Evolutionary conservation across 2,888 invertebrate species (phyloP).

Genomic region (Cataglyphis rosenhaueri): DNA sequence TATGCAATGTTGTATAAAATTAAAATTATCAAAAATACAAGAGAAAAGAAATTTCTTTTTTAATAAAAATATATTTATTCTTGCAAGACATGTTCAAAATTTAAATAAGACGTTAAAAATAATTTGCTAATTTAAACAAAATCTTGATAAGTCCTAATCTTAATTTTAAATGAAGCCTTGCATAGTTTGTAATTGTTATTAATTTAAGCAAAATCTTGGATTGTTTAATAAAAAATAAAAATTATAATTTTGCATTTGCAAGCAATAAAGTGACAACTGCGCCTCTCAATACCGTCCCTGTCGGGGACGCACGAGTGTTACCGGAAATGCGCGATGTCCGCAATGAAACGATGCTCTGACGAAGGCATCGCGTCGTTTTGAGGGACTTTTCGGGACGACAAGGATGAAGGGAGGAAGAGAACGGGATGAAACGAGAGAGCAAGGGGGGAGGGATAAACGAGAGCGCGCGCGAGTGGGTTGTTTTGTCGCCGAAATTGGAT

Average conservation of each 20-base stretch:
- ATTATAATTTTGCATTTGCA: neutral
- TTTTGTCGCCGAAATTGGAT: conserved; percentile 34
- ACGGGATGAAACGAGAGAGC: neutral
- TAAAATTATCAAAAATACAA: neutral
- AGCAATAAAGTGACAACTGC: neutral
- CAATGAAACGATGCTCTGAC: conserved; percentile 52
- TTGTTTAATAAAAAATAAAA: neutral
- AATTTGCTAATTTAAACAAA: neutral
- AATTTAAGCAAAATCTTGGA: neutral
- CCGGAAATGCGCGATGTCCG: conserved; percentile 70
- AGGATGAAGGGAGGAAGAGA: neutral
- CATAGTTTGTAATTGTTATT: neutral
- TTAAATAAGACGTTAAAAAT: neutral
- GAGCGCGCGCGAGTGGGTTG: neutral
- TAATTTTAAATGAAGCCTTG: neutral
- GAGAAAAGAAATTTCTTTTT: neutral
- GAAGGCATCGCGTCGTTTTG: conserved; percentile 40
- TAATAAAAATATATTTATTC: neutral
- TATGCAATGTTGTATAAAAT: neutral
- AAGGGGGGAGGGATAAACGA: neutral
- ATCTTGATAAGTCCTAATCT: neutral
- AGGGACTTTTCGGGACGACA: neutral
- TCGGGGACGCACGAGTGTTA: conserved; percentile 67
- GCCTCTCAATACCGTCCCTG: conserved; percentile 9
- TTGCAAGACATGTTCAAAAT: neutral